phyloP scores from a whole-genome alignment of 1,140 invertebrate species.

The Drosophila pseudoananassae region DNA sequence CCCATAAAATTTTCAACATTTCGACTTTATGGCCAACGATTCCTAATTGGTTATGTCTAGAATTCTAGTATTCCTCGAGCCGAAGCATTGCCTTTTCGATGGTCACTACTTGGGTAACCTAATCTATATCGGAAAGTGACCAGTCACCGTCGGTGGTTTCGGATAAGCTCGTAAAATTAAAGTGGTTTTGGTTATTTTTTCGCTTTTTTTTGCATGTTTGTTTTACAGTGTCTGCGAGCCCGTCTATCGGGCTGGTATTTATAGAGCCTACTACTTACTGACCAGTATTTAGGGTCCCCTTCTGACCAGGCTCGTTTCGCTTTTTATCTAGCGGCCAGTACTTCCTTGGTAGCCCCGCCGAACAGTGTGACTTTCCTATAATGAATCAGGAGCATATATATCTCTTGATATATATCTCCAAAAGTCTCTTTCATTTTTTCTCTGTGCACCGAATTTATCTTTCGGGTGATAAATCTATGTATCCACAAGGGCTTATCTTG shows the following conservation, averaged over 20 bases:
- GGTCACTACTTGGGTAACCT: constrained; percentile 17
- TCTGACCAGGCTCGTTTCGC: neutral
- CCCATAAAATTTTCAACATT: constrained; percentile 22
- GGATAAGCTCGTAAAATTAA: constrained; percentile 28
- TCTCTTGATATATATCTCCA: neutral
- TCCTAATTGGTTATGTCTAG: constrained; percentile 35
- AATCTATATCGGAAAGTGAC: constrained; percentile 29
- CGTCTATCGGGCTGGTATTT: constrained; percentile 42
- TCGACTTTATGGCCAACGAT: constrained; percentile 2
- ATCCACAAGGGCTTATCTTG: constrained; percentile 8
- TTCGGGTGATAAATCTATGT: constrained; percentile 2
- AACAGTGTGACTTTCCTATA: constrained; percentile 2
- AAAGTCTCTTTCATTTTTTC: neutral
- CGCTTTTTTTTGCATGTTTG: neutral
- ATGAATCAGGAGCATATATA: neutral
- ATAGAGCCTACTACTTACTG: constrained; percentile 17
- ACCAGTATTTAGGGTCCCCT: constrained; percentile 3
- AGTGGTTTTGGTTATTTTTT: constrained; percentile 7
- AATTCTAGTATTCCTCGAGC: neutral
- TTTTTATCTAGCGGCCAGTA: constrained; percentile 20
- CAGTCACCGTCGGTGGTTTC: constrained; percentile 27
- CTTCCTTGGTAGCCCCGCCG: neutral
- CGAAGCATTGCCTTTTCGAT: neutral
- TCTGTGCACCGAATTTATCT: neutral
- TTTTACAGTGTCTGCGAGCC: constrained; percentile 34